Base-by-base conservation (phyloP, 2,797 vertebrate species). In the Yasuhikotakia modesta region DNA sequence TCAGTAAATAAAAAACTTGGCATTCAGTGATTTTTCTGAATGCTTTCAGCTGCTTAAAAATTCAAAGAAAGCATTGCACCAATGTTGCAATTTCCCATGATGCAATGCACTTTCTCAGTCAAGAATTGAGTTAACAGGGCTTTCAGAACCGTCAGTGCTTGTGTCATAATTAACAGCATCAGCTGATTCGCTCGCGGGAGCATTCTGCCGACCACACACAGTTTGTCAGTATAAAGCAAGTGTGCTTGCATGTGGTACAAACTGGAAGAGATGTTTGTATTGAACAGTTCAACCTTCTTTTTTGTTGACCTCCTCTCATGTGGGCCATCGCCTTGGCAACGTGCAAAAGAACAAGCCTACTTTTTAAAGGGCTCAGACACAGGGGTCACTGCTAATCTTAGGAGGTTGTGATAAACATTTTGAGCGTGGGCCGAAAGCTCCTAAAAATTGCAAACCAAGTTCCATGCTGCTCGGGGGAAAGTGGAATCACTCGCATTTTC, bases 381-480 rank as follows among this genome's bases (percentile, higher is more conserved):
- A 80, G 85, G 88, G 92, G 90, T 93, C 91, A 86, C 84, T 85
- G 82, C 83, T 90, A 90, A 93, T 92, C 91, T 90, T 80, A 82
- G 81, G 78, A 86, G 87, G 83, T 79, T 86, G 89, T 86, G 87
- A 92, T 92, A 90, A 91, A 92, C 88, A 89, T 87, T 83, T 86
- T 85, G 85, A 89, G 87, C 85, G 17, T 43, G 68, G 89, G 91
- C 89, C 89, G 86, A 82, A 89, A 89, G 88, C 90, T 87, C 87
- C 89, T 90, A 89, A 91, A 87, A 89, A 72, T 65, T 80, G 86
- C 72, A 79, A 79, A 84, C 83, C 60, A 30, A 72, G 79, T 79
- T 78, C 83, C 48, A 75, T 73, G 81, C 79, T 85, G 85, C 87
- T 87, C 81, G 78, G 75, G 88, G 87, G 82, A 79, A n/a, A 85